Base-by-base conservation (phyloP, 2,113 vertebrate genomes). In the Perognathus longimembris region DNA sequence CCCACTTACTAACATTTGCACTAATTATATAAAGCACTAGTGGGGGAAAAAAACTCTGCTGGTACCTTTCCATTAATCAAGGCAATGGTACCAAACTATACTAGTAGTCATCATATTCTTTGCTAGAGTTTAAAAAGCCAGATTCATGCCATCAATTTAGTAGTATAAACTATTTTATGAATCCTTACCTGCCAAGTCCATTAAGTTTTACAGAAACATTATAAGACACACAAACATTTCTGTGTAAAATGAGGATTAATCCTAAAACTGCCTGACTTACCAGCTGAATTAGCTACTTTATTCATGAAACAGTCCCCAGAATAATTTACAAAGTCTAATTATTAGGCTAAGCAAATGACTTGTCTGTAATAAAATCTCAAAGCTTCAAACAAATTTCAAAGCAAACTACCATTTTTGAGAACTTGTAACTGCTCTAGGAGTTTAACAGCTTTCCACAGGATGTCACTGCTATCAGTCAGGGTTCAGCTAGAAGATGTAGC, bases 121-220 rank as follows among this genome's bases (percentile, higher is more conserved):
- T 87, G 64, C 64, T 83, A 71, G 5, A 79, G 26, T 54, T 24
- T 88, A 71, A 38, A 88, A 89, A 73, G 38, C 57, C 42, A 66
- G 30, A 24, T 94, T 92, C 36, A 40, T n/a, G 64, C 54, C 40
- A 78, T 45, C 73, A 78, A 26, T 38, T 17, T 92, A 84, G 36
- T 92, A 84, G 36, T 86, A 64, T 22, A 76, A 87, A 24, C 30
- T 76, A 69, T 70, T 61, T 70, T 78, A 83, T 86, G 77, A 67
- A 86, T 54, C 59, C 42, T 63, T 57, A 70, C 63, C 10, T 9
- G 10, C 3, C 54, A 7, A 80, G 63, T 80, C 66, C 69, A 82
- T 12, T 80, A 69, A 45, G 77, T 75, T 92, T 73, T 28, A 88
- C 30, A 57, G 40, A n/a, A 54, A 88, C 77, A 57, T 26, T 45